Base-by-base conservation (phyloP, 2,113 vertebrate genomes). In the Todiramphus chloris region DNA sequence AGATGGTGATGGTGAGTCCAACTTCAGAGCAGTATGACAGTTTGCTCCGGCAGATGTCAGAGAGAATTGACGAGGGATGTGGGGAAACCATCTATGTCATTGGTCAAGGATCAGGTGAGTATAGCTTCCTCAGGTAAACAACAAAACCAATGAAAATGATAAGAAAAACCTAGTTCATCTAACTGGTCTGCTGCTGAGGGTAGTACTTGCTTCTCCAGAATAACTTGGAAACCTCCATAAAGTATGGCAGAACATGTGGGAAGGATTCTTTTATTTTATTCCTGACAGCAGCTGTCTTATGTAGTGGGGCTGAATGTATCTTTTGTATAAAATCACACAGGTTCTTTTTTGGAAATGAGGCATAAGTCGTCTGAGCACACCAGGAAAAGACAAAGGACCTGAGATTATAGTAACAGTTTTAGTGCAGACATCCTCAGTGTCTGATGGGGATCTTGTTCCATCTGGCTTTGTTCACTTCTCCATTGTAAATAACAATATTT, bases 71-170 rank as follows among this genome's bases (percentile, higher is more conserved):
- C 39, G 99, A 99, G 96, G 99, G 99, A 43, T 99, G 99, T 75
- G 99, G 99, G 81, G 99, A 99, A 98, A 99, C 99, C 94, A 99
- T 99, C 97, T 99, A 99, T 93, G 99, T 99, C 96, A 98, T 99
- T 92, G 99, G 99, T 59, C 99, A 99, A 98, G 99, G 99, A 94
- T 99, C 99, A 98, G 99, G 99, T 99, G 96, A 98, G 98, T 97
- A 83, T 81, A 78, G 74, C 60, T 97, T 97, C 72, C 75, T 89
- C 93, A 83, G 94, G 23, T 62, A 89, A 91, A 58, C 20, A 25
- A 8, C 5, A 68, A 50, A 43, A 59, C 9, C 0, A 18, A 10
- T 13, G 8, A 31, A 37, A 77, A 70, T 58, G 15, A 3, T 5
- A 46, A 83, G 31, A 60, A 90, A 62, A 77, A 15, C 4, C 5